A percentile compares a stretch with the other conserved stretches of the same genome.
Evolutionary conservation across 2,113 vertebrate genomes (phyloP).

Genomic region (Monopterus albus): DNA sequence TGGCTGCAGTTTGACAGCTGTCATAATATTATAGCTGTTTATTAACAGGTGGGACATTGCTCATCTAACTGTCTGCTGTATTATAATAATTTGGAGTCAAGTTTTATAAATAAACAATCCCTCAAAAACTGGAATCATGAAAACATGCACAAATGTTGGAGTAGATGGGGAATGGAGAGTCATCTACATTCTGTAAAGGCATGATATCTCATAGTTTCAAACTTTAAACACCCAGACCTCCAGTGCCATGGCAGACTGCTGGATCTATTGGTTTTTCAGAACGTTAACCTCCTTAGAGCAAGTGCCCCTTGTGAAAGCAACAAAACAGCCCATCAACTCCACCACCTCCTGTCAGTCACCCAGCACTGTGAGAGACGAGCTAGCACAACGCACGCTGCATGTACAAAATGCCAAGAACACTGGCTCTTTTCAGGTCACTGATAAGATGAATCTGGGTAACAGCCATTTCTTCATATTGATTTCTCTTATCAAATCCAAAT

Average conservation of each 20-base stretch:
- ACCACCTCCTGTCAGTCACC: background rate
- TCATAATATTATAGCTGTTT: background rate
- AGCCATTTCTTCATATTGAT: conserved; percentile 5
- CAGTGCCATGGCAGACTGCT: too few relatives aligned
- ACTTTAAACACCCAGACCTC: too few relatives aligned
- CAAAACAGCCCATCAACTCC: background rate
- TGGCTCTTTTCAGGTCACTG: background rate
- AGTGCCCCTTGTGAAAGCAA: too few relatives aligned
- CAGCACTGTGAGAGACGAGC: too few relatives aligned
- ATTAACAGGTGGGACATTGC: background rate
- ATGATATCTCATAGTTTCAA: too few relatives aligned
- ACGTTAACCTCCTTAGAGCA: background rate
- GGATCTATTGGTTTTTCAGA: background rate
- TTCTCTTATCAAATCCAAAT: conserved; percentile 1
- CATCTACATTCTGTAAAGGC: too few relatives aligned
- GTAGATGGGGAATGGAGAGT: too few relatives aligned
- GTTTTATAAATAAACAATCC: background rate
- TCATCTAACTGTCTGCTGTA: background rate
- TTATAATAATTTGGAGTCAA: background rate
- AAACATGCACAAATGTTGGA: too few relatives aligned
- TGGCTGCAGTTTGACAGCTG: background rate
- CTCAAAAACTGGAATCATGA: background rate
- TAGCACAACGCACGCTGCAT: background rate
- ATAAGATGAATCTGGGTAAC: background rate
- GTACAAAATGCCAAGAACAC: background rate